Evolutionary conservation across 2,888 invertebrate species (phyloP).

Genomic region (Eupithecia subfuscata): DNA sequence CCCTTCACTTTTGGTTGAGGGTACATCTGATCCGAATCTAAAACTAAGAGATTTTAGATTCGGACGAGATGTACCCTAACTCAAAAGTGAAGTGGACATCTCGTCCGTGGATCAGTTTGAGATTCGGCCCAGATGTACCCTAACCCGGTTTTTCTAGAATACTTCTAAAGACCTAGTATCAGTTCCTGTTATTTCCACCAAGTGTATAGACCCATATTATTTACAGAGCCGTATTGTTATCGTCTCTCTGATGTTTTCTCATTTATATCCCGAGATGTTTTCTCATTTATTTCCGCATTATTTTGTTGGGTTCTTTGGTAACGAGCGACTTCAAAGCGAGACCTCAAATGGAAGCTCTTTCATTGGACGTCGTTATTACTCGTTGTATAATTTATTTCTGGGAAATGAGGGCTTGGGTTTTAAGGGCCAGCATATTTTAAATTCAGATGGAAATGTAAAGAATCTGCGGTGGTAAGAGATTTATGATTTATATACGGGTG

Average conservation of each 20-base stretch:
- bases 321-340: conserved; percentile 57
- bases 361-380: conserved; percentile 71
- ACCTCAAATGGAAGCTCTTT: conserved; percentile 65
- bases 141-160: neutral
- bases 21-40: too few relatives aligned
- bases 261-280: conserved; percentile 66
- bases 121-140: too few relatives aligned
- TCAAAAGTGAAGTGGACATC: too few relatives aligned
- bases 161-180: neutral
- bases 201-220: conserved; percentile 50
- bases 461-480: neutral
- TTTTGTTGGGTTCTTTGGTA: conserved; percentile 58
- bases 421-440: conserved; percentile 18
- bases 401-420: conserved; percentile 39
- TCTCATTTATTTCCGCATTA: conserved; percentile 79
- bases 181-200: neutral
- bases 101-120: too few relatives aligned
- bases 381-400: conserved; percentile 64
- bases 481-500: neutral
- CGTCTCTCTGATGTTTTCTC: conserved; percentile 61
- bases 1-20: too few relatives aligned
- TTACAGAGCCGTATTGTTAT: conserved; percentile 63
- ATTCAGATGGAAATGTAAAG: conserved; percentile 10
- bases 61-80: too few relatives aligned
- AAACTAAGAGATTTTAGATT: too few relatives aligned